These are phyloP conservation scores for Bubo scandiacus DNA, from an alignment of 2,113 vertebrate species.

Conservation along the genomic window DNA sequence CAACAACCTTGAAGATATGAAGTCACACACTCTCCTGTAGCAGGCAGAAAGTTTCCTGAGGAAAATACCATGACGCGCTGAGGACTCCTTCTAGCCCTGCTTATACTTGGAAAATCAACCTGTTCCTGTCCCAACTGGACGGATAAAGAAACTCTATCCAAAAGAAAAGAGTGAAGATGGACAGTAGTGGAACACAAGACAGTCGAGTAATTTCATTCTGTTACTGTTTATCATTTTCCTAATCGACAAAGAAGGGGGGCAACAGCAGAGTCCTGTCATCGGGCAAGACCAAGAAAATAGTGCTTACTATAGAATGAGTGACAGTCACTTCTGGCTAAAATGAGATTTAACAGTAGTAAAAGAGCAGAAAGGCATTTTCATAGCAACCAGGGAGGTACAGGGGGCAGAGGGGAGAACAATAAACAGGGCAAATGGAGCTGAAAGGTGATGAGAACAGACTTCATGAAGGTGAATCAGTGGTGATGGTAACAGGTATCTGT, in stretches of 20 bases:
- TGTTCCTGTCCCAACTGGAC: neutral
- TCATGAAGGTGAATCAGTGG: neutral
- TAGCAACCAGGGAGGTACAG: neutral
- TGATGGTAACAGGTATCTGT: neutral
- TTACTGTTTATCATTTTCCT: neutral
- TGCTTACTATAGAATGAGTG: neutral
- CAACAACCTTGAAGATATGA: neutral
- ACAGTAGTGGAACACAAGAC: neutral
- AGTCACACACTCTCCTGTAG: neutral
- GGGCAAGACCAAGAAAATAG: neutral
- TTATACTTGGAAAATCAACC: neutral
- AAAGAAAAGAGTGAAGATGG: neutral
- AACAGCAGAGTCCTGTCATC: neutral
- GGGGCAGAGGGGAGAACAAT: neutral
- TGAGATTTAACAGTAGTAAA: neutral
- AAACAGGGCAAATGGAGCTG: neutral
- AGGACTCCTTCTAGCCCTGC: neutral
- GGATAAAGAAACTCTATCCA: neutral
- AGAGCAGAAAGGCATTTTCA: neutral
- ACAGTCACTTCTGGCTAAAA: neutral
- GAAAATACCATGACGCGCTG: neutral
- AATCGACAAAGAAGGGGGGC: neutral
- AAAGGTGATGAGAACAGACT: neutral
- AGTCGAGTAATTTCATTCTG: neutral
- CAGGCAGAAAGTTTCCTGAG: neutral